A percentile compares a stretch with the other conserved stretches of the same genome.
Conservation (phyloP, 1,140 invertebrate species). For the Thaumetopoea pityocampa region DNA sequence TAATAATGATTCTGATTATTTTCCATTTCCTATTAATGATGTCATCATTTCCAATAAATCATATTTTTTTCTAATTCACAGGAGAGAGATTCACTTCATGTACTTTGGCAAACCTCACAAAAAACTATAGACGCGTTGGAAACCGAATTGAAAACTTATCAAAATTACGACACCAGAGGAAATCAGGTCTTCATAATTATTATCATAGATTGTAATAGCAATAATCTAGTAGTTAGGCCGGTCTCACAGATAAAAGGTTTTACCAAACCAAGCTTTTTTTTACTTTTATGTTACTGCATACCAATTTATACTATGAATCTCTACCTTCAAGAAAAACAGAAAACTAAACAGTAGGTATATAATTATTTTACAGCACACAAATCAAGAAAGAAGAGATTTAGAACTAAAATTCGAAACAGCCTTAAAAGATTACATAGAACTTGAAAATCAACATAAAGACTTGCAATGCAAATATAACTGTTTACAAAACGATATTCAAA, state of each 20-base stretch:
- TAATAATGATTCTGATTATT: not conserved
- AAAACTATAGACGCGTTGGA: conserved; percentile 77
- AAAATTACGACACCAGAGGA: conserved; percentile 43
- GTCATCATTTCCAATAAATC: not conserved
- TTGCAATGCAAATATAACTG: conserved; percentile 41
- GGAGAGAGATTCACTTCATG: conserved; percentile 77
- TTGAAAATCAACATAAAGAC: conserved; percentile 64
- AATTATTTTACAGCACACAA: conserved; percentile 30
- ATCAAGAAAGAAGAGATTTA: conserved; percentile 45
- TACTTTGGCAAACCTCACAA: conserved; percentile 78
- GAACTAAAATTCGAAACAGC: conserved; percentile 60
- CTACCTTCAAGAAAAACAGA: no score
- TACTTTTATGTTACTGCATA: no score
- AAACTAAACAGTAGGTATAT: no score
- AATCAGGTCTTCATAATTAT: conserved; percentile 45
- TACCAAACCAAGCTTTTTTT: no score
- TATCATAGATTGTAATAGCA: no score
- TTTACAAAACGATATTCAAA: conserved; percentile 44
- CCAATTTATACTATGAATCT: no score
- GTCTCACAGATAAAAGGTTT: no score
- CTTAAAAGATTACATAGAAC: conserved; percentile 57
- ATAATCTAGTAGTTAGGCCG: no score
- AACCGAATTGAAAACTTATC: conserved; percentile 74
- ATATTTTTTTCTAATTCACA: conserved; percentile 24
- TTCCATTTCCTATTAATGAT: not conserved